phyloP scores from a whole-genome alignment of 2,113 vertebrate species.

The Nipponia nippon region DNA sequence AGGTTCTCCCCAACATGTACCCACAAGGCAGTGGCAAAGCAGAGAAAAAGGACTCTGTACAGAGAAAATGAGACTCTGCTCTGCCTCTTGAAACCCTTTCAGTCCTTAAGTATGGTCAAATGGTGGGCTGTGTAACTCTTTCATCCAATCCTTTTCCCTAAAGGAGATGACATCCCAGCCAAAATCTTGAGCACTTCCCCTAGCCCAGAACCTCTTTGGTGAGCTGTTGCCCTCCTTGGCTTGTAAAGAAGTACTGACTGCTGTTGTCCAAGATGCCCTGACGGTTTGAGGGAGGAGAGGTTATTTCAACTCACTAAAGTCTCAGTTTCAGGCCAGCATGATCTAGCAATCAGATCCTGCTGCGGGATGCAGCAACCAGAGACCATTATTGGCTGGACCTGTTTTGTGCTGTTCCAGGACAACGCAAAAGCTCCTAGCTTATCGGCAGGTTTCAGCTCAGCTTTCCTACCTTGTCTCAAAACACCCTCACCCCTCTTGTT shows the following conservation, averaged over 20 bases:
- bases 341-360: background rate
- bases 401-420: background rate
- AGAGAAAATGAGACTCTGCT: background rate
- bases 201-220: background rate
- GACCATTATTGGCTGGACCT: background rate
- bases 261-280: background rate
- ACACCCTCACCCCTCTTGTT: background rate
- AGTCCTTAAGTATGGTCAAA: background rate
- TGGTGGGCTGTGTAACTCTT: background rate
- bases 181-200: background rate
- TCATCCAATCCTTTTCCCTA: background rate
- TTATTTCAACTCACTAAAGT: background rate
- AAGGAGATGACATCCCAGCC: background rate
- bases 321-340: background rate
- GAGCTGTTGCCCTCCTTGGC: background rate
- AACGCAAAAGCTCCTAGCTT: background rate
- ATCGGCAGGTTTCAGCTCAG: background rate
- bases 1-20: background rate
- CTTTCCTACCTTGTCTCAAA: background rate
- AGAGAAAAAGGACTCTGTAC: background rate
- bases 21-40: background rate
- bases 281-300: background rate
- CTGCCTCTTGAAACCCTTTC: background rate
- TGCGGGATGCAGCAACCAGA: background rate
- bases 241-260: background rate